phyloP scores from a whole-genome alignment of 2,888 invertebrate species.

The Aporophyla lueneburgensis region DNA sequence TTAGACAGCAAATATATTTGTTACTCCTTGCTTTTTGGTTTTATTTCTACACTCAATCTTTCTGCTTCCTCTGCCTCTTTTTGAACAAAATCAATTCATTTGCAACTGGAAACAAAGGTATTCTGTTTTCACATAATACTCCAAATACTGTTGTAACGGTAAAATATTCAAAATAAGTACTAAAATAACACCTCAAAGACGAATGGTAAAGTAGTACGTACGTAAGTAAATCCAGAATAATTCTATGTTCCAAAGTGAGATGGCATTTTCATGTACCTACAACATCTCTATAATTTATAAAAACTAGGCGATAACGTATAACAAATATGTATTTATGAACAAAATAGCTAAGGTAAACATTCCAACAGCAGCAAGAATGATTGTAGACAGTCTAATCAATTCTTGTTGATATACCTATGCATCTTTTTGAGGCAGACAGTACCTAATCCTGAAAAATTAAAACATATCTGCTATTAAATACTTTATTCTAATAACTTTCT shows the following conservation, averaged over 20 bases:
- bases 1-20: slow-evolving; percentile 26
- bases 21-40: slow-evolving; percentile 16
- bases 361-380: background rate
- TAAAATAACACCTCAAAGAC: slow-evolving; percentile 34
- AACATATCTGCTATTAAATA: background rate
- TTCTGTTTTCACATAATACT: background rate
- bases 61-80: background rate
- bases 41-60: slow-evolving; percentile 2
- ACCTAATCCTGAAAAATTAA: background rate
- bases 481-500: background rate
- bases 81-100: background rate
- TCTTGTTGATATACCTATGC: background rate
- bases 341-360: background rate
- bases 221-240: slow-evolving; percentile 57
- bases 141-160: background rate
- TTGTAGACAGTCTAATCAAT: background rate
- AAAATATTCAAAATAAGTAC: slow-evolving; percentile 16
- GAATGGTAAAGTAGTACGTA: slow-evolving; percentile 27
- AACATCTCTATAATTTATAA: slow-evolving; percentile 25
- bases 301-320: slow-evolving; percentile 20
- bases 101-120: background rate
- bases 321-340: background rate
- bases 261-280: slow-evolving; percentile 52
- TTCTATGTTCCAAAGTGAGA: slow-evolving; percentile 57
- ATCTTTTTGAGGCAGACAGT: background rate